A percentile compares a stretch with the other conserved stretches of the same genome.
phyloP scores from a whole-genome alignment of 2,888 invertebrate species.

The Lagria hirta region DNA sequence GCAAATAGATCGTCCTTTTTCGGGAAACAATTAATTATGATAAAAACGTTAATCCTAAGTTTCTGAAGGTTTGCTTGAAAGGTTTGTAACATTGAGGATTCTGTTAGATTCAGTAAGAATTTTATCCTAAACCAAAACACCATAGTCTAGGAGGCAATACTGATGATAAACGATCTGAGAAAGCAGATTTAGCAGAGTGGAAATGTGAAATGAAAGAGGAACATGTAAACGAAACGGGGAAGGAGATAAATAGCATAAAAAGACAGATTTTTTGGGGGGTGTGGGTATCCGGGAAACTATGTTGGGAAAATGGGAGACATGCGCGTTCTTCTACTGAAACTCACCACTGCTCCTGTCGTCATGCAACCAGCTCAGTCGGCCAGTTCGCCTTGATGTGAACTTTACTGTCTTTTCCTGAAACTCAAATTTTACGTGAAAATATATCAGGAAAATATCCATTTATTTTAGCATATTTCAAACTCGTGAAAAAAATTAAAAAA shows the following conservation, averaged over 20 bases:
- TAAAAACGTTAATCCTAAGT: conserved; percentile 18
- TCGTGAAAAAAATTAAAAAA: too few species aligned
- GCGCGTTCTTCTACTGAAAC: conserved; percentile 39
- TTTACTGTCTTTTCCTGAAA: conserved; percentile 20
- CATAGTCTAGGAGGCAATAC: conserved; percentile 27
- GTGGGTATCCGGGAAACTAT: conserved; percentile 41
- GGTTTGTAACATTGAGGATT: background rate
- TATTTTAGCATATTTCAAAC: conserved; percentile 6
- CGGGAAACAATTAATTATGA: conserved; percentile 16
- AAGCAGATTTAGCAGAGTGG: conserved; percentile 48
- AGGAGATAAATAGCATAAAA: conserved; percentile 48
- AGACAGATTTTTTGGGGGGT: conserved; percentile 46
- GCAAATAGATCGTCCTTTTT: conserved; percentile 4
- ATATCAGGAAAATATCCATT: conserved; percentile 6
- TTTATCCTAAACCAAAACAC: conserved; percentile 24
- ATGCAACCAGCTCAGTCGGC: conserved; percentile 42
- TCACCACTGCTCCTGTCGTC: conserved; percentile 40
- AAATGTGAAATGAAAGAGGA: conserved; percentile 49
- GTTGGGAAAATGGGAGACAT: conserved; percentile 40
- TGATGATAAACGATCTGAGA: conserved; percentile 46
- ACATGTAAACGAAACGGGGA: conserved; percentile 48
- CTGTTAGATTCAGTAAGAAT: conserved; percentile 16
- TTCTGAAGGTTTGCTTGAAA: conserved; percentile 8
- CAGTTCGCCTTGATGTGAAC: conserved; percentile 36
- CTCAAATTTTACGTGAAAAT: conserved; percentile 12